Evolutionary conservation across 2,888 invertebrate genomes (phyloP), one percentile per base, ranked within the genome.

Genomic region (Hypomecis atomaria): DNA sequence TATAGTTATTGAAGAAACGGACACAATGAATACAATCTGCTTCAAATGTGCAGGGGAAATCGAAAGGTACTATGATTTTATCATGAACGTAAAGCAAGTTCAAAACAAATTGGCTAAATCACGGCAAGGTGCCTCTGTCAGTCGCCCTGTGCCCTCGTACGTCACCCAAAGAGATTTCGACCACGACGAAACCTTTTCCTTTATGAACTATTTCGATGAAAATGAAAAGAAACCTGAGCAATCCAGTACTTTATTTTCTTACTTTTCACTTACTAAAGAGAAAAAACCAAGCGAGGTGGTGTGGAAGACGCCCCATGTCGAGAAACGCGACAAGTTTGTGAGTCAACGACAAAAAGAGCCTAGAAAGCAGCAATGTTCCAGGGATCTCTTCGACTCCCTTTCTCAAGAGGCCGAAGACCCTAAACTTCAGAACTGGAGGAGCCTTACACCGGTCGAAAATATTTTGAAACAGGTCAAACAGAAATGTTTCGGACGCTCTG

Each of bases 241-340:
- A 43, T 89, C 91, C 45, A 89, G 87, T 73, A 85, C 89, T 6
- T 83, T 89, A 65, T 91, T 91, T 78, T 89, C 90, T 5, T 90
- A 87, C 74, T 87, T 88, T 68, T 86, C 90, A 3, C 85, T 40
- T 10, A 84, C 84, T 8, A 83, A 81, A 59, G 70, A 84, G 56
- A 78, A 81, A 65, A 66, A 78, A 5, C 67, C 70, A 7, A 78
- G 78, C 6, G 77, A 80, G 7, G 75, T 76, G 13, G 62, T 75
- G 6, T 88, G 87, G 87, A 89, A 88, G 71, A 85, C 86, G 4
- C 83, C 87, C 5, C 79, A 78, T 52, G 68, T 72, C 6, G 76
- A 78, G 43, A 81, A 80, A 55, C 62, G 75, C 59, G 73, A 72
- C 11, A 73, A 71, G 52, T 33, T 59, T 53, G 77, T 77, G 59